A percentile compares a stretch with the other conserved stretches of the same genome.
phyloP scores from a whole-genome alignment of 2,888 invertebrate species.

The Leucania comma region DNA sequence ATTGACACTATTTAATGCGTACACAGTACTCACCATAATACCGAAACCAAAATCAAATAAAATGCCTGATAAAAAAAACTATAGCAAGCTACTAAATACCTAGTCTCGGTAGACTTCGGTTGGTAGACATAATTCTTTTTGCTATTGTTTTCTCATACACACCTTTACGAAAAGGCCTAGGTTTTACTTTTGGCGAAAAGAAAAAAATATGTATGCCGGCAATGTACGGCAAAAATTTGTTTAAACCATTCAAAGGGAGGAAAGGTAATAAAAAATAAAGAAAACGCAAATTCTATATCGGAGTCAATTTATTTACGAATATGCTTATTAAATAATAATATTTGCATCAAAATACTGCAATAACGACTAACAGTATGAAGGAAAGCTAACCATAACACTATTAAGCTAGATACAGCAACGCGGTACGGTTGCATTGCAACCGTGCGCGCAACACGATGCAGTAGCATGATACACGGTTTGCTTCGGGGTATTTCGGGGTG shows the following conservation, averaged over 20 bases:
- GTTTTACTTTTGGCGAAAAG: too few relatives aligned
- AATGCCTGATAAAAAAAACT: too few relatives aligned
- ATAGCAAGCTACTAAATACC: too few relatives aligned
- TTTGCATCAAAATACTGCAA: conserved; percentile 90
- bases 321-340: conserved; percentile 90
- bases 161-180: too few relatives aligned
- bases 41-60: too few relatives aligned
- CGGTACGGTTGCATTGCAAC: conserved; percentile 61
- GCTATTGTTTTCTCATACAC: too few relatives aligned
- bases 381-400: conserved; percentile 83
- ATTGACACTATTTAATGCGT: too few relatives aligned
- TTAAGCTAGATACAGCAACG: conserved; percentile 80
- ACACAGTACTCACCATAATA: too few relatives aligned
- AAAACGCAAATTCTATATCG: conserved; percentile 83
- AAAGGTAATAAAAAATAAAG: conserved; percentile 63
- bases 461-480: conserved; percentile 44
- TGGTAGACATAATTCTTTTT: too few relatives aligned
- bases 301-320: conserved; percentile 90
- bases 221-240: too few relatives aligned
- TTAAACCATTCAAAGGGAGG: neutral
- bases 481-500: conserved; percentile 5
- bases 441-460: conserved; percentile 58
- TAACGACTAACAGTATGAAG: conserved; percentile 87
- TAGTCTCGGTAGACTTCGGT: too few relatives aligned
- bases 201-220: too few relatives aligned